Percentiles rank a stretch among this genome's conserved stretches.
Conservation (phyloP, 2,888 invertebrate genomes). For the Muschampia plurimacula region DNA sequence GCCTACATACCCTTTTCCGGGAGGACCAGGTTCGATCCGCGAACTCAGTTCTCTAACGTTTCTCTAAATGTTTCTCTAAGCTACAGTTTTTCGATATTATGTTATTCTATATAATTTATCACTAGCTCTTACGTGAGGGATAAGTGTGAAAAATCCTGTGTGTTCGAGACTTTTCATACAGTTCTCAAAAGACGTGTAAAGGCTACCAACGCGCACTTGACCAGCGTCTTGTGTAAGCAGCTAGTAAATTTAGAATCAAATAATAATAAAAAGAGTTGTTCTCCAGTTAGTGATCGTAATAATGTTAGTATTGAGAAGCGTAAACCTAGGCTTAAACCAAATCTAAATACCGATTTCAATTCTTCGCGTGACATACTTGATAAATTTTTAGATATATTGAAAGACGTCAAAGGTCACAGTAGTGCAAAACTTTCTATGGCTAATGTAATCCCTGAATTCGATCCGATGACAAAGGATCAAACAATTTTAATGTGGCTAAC, state of each 20-base stretch:
- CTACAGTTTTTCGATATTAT: too few species aligned
- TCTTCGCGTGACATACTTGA: not conserved
- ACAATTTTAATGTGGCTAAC: slow-evolving; percentile 7
- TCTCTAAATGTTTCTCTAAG: too few species aligned
- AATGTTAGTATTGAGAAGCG: not conserved
- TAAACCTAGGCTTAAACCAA: not conserved
- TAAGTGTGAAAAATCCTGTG: too few species aligned
- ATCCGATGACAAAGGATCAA: slow-evolving; percentile 30
- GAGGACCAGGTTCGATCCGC: too few species aligned
- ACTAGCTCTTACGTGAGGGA: too few species aligned
- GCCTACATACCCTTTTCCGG: too few species aligned
- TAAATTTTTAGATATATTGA: not conserved
- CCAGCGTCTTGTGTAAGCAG: not conserved
- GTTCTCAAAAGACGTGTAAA: too few species aligned
- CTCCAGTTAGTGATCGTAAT: not conserved
- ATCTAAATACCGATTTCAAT: not conserved
- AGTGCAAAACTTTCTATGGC: not conserved
- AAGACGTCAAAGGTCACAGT: not conserved
- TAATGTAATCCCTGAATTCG: slow-evolving; percentile 32
- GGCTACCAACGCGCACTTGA: too few species aligned
- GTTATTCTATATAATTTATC: too few species aligned
- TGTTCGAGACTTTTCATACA: too few species aligned
- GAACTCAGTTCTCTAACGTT: too few species aligned
- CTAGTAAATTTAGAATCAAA: not conserved
- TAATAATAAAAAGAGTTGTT: not conserved